Evolutionary conservation across 2,888 invertebrate genomes (phyloP).

Genomic region (Onthophagus sagittarius): DNA sequence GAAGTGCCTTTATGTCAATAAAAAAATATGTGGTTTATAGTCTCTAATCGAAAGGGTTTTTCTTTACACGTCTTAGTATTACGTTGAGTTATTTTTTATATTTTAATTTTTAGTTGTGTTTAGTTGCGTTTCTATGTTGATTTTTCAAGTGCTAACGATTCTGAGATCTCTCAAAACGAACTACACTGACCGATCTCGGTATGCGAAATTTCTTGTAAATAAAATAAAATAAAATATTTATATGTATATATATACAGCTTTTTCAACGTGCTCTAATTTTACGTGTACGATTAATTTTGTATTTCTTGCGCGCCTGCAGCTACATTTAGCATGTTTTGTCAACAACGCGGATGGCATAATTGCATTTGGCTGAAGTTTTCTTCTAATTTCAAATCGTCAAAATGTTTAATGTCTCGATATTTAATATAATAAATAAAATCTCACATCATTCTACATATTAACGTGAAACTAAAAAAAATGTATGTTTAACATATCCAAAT

Average conservation of each 20-base stretch:
- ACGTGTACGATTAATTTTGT: neutral
- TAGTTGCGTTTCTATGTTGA: constrained; percentile 19
- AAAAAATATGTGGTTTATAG: constrained; percentile 19
- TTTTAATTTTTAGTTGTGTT: constrained; percentile 24
- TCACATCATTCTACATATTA: neutral
- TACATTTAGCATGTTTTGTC: neutral
- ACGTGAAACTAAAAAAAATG: constrained; percentile 3
- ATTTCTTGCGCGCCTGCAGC: neutral
- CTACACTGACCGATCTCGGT: constrained; percentile 16
- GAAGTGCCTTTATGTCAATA: constrained; percentile 22
- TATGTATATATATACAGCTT: constrained; percentile 22
- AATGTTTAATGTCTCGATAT: constrained; percentile 13
- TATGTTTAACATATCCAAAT: constrained; percentile 7
- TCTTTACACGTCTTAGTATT: constrained; percentile 15
- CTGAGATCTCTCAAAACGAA: constrained; percentile 18
- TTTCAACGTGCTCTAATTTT: constrained; percentile 17
- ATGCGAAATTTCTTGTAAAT: constrained; percentile 19
- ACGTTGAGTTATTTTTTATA: constrained; percentile 20
- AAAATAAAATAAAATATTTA: constrained; percentile 4
- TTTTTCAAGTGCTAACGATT: constrained; percentile 23
- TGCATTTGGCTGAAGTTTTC: neutral
- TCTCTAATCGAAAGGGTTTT: constrained; percentile 14
- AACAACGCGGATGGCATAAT: constrained; percentile 6
- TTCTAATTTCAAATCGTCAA: neutral
- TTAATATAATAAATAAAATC: neutral